These are phyloP conservation scores for Procambarus clarkii DNA, from an alignment of 1,140 invertebrate genomes.

Conservation along the genomic window DNA sequence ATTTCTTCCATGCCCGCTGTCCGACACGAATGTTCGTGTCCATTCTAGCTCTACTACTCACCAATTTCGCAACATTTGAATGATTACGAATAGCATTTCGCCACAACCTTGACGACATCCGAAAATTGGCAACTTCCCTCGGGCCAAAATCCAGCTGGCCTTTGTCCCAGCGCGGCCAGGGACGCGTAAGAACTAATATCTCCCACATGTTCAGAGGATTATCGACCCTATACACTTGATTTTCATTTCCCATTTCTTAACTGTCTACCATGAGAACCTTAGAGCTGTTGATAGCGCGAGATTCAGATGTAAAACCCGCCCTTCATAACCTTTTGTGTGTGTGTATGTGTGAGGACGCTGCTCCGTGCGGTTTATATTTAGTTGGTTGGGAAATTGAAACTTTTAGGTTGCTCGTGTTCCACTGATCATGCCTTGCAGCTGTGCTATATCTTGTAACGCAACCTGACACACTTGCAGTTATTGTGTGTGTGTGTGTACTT, in stretches of 20 bases:
- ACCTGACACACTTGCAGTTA: no score
- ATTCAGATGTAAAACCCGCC: conserved; percentile 37
- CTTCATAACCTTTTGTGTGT: not conserved
- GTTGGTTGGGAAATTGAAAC: no score
- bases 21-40: no score
- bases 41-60: not conserved
- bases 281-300: conserved; percentile 30
- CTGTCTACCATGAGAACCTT: conserved; percentile 23
- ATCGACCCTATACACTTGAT: conserved; percentile 16
- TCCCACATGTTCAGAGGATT: not conserved
- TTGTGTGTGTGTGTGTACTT: no score
- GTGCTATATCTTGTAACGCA: no score
- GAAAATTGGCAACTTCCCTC: conserved; percentile 50
- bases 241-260: conserved; percentile 37
- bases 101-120: conserved; percentile 15
- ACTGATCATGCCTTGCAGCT: no score
- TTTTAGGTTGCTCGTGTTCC: no score
- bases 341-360: conserved; percentile 19
- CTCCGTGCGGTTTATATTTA: no score
- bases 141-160: conserved; percentile 42
- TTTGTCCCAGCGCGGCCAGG: conserved; percentile 42
- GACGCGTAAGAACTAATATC: conserved; percentile 17
- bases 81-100: not conserved
- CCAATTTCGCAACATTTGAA: not conserved
- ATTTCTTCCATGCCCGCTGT: not conserved